Conservation (phyloP, 2,113 vertebrate genomes). For the Eptatretus burgeri region DNA sequence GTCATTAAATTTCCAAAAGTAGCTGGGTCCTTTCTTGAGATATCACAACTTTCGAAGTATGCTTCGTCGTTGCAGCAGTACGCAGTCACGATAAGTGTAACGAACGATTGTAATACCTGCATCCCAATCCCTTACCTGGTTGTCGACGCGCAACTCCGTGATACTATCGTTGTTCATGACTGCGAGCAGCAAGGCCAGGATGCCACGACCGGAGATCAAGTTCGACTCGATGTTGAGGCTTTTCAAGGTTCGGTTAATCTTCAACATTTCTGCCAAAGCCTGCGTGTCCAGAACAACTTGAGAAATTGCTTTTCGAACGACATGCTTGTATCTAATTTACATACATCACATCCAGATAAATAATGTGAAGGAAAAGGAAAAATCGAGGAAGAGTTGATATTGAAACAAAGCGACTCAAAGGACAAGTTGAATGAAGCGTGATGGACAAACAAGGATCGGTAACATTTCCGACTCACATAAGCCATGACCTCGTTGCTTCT, state of each 20-base stretch:
- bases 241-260: constrained; percentile 46
- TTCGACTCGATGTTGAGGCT: constrained; percentile 89
- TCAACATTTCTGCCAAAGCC: constrained; percentile 79
- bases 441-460: no score
- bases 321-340: rapidly evolving
- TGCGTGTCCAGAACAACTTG: constrained; percentile 14
- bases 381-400: no score
- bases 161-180: constrained; percentile 51
- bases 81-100: no score
- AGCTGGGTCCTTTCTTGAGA: no score
- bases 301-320: constrained; percentile 1
- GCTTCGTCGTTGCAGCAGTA: no score
- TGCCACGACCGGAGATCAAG: constrained; percentile 67
- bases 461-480: constrained; percentile 21
- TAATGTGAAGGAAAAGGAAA: no score
- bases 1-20: no score
- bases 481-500: constrained; percentile 72
- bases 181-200: constrained; percentile 38
- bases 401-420: no score
- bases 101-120: no score
- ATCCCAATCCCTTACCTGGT: constrained; percentile 37
- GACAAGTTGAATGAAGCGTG: no score
- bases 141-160: constrained; percentile 72
- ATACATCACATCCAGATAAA: no score
- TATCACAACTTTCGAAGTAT: no score